Base-by-base conservation (phyloP, 37 sponge, comb jelly and placozoan genomes). In the Amphimedon queenslandica region DNA sequence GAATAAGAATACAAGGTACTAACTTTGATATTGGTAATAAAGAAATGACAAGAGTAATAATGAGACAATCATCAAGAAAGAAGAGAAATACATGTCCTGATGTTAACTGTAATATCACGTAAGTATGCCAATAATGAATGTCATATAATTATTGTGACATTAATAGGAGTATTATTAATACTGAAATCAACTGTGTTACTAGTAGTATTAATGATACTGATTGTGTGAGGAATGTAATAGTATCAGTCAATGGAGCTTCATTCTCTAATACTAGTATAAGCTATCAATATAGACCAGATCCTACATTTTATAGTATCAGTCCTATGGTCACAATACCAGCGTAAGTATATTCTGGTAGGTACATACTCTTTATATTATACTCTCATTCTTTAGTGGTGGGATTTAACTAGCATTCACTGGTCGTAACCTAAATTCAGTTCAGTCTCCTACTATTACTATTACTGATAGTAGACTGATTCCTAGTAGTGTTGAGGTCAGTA, bases 11-110 rank as follows among this genome's bases (percentile, higher is more conserved):
- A 28, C 60, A 4, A 24, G 93, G 93, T 33, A 77, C 38, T 23
- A 31, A 69, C 57, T 80, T 92, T 23, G 63, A 83, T 64, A 77
- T 80, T 75, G 88, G 92, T 4, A 83, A 73, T 63, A 55, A 29
- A 39, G 81, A 70, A 31, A 69, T 30, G n/a, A 70, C 76, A 25
- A 39, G 39, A 69, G 69, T 85, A 21, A 39, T 56, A 36, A 60
- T 83, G 66, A 38, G 55, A 70, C 67, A 43, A 69, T 33, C 34
- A 3, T 64, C 25, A 35, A 51, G 75, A 16, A 29, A 10, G 29
- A 73, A 25, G 40, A 20, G 25, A 5, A 58, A n/a, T 5, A 73
- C 37, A 5, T 21, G 23, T 4, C 55, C 55, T n/a, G 34, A 6
- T 29, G 13, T 21, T 21, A 2, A 6, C 10, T 73, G 75, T 38